Evolutionary conservation across 2,113 vertebrate genomes (phyloP), one percentile per base, ranked within the genome.

Genomic region (Columbina picui): DNA sequence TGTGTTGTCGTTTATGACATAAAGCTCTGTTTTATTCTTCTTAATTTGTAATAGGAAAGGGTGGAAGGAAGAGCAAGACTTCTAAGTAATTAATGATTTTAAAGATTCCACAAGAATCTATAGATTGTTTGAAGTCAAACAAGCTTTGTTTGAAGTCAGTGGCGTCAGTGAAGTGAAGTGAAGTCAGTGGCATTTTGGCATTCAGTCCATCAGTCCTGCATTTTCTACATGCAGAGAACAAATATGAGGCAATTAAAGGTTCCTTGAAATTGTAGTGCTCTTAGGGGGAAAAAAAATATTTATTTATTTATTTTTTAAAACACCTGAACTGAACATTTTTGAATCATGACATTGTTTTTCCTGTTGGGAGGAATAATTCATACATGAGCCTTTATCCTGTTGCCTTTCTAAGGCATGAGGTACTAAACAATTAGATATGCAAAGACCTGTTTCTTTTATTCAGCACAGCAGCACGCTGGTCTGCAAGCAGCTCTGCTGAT

Each of bases 401-500:
- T 80, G 83, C 87, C 11, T 15, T 64, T 91, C 53, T 52, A 15
- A 84, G 38, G n/a, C 39, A 70, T 3, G n/a, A 79, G 7, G 20
- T 73, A 47, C 29, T 60, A 65, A 88, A 52, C 34, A 56, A 73
- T 61, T 73, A 61, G 8, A 12, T 65, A 59, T 86, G n/a, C 68
- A 61, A 65, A 39, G 26, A 39, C 21, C 8, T 69, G 7, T 15
- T 88, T 69, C 30, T 77, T 86, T 70, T 55, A 47, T 93, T 88
- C 55, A 74, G 30, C 39, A 57, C 45, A 57, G 25, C 45, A 87
- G 34, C 14, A 43, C 3, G 1, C 4, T 74, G 59, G 15, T 65
- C 77, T 84, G 73, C 60, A 63, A 41, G 56, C 15, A 63, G 25
- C 52, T 81, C 22, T 84, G 47, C 55, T 95, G 68, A 77, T 90